Percentiles rank a stretch among this genome's conserved stretches.
These are phyloP conservation scores for Oryctes rhinoceros DNA, from an alignment of 1,140 invertebrate genomes.

Conservation along the genomic window DNA sequence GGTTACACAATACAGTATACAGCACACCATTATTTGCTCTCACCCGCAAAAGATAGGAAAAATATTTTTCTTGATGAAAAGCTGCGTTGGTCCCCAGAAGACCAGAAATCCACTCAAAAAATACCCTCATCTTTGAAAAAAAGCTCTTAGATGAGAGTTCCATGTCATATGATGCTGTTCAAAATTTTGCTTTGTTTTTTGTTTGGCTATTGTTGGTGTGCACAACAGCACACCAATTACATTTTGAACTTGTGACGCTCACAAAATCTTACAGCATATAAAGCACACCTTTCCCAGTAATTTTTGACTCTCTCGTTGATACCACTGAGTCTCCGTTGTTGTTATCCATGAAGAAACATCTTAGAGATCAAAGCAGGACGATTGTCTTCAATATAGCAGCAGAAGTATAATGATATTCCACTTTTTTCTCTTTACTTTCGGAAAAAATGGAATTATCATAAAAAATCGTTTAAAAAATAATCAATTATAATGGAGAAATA, in stretches of 20 bases:
- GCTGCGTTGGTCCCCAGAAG: not conserved
- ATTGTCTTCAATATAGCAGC: too few species aligned
- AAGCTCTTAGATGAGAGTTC: not conserved
- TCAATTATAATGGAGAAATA: too few species aligned
- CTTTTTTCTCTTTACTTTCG: too few species aligned
- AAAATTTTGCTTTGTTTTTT: not conserved
- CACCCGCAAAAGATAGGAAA: not conserved
- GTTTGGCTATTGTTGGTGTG: constrained; percentile 50
- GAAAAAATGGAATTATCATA: too few species aligned
- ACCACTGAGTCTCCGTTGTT: not conserved
- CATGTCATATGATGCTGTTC: not conserved
- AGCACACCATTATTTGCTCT: not conserved
- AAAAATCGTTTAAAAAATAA: too few species aligned
- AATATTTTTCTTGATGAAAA: not conserved
- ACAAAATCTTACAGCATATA: not conserved
- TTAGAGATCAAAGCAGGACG: too few species aligned
- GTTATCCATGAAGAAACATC: too few species aligned
- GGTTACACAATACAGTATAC: not conserved
- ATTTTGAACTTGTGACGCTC: not conserved
- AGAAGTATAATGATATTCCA: too few species aligned
- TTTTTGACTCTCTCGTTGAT: not conserved
- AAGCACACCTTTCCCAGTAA: constrained; percentile 12
- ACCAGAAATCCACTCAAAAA: too few species aligned
- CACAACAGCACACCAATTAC: constrained; percentile 53
- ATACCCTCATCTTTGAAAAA: too few species aligned